Conservation (phyloP, 2,888 invertebrate species). For the Lasioglossum villosulum region DNA sequence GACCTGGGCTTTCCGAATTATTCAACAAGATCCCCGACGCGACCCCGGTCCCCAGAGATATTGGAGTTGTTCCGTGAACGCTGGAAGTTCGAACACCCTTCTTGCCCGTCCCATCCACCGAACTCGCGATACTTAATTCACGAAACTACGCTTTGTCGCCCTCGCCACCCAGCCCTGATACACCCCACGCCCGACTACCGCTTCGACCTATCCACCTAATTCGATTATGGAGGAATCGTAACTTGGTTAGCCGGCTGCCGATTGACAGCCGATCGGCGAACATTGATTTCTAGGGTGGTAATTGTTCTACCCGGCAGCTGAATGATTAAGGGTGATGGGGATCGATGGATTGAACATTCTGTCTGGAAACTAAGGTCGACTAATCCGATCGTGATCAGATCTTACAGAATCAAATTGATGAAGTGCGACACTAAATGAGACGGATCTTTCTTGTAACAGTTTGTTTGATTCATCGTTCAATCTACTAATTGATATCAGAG, state of each 20-base stretch:
- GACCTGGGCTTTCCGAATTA: slow-evolving; percentile 58
- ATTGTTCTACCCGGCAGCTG: not conserved
- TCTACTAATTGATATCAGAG: not conserved
- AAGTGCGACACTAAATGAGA: not conserved
- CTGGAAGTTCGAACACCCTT: slow-evolving; percentile 23
- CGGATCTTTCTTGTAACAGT: too few species aligned
- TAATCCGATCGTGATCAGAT: not conserved
- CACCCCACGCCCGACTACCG: not conserved
- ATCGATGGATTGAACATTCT: not conserved
- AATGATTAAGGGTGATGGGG: not conserved
- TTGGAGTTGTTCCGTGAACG: slow-evolving; percentile 41
- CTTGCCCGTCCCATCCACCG: not conserved
- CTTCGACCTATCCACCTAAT: not conserved
- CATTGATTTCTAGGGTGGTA: not conserved
- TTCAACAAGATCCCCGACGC: slow-evolving; percentile 51
- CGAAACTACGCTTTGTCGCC: slow-evolving; percentile 34
- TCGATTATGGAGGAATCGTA: slow-evolving; percentile 4
- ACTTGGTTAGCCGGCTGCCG: not conserved
- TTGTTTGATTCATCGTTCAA: not conserved
- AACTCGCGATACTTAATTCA: slow-evolving; percentile 56
- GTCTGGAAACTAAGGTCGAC: not conserved
- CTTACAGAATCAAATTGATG: not conserved
- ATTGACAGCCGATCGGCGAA: not conserved
- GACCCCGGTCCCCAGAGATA: slow-evolving; percentile 43
- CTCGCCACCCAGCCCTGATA: not conserved